Evolutionary conservation across 2,113 vertebrate species (phyloP), one percentile per base, ranked within the genome.

Genomic region (Spea bombifrons): DNA sequence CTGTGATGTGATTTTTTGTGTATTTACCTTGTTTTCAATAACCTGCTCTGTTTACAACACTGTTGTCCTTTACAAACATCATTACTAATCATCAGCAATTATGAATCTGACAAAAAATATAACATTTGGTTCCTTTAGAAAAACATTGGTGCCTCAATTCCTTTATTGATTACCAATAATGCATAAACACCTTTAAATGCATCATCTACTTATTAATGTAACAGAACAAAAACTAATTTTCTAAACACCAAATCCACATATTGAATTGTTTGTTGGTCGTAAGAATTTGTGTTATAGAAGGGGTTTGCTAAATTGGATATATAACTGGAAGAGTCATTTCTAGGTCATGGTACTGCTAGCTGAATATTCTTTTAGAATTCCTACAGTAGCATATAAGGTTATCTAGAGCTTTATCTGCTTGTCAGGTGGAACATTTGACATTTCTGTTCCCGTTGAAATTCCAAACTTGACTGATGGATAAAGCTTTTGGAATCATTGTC

Each of bases 131-230:
- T 49, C 48, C 43, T 44, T 63, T 63, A 45, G 15, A 5, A 48
- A 30, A 64, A 49, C 5, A 50, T 43, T 75, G 46, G 64, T 75
- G 47, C n/a, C 5, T 65, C 49, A 59, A 65, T 48, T 63, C 8
- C 55, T 65, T 50, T 65, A 65, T 65, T 65, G 59, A 75, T 75
- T 75, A 15, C 55, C 71, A 63, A 73, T 73, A 47, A 44, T 5
- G 7, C 44, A 16, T 15, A 61, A 43, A 64, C 3, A 17, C 46
- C 2, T 64, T 43, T 64, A 8, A 61, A 64, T 5, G 8, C 13
- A 53, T 3, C 10, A 30, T 65, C 45, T 63, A 73, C 16, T n/a
- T 66, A 9, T 75, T 16, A 45, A 6, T 65, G 47, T 43, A 17
- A 64, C 4, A 17, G 16, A 65, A 52, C 46, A 8, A 15, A 10